phyloP scores from a whole-genome alignment of 2,797 vertebrate genomes.

The Aplochiton taeniatus region DNA sequence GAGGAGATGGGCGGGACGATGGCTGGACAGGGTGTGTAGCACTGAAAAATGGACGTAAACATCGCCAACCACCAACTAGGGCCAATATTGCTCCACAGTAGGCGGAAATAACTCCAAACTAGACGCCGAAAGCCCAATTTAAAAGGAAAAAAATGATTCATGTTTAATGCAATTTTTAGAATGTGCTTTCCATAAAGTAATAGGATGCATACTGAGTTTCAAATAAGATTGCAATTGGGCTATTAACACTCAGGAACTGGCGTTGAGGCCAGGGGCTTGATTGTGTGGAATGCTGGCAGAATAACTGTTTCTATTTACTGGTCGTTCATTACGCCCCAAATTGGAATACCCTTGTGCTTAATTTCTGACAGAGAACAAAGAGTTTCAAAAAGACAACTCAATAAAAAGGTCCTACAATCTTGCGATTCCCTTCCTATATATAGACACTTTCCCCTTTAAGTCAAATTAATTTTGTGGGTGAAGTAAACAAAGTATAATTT shows the following conservation, averaged over 20 bases:
- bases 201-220: conserved; percentile 59
- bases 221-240: conserved; percentile 66
- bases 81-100: conserved; percentile 55
- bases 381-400: conserved; percentile 25
- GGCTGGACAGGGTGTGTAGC: conserved; percentile 22
- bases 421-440: neutral
- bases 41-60: conserved; percentile 38
- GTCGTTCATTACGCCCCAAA: neutral
- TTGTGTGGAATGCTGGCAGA: conserved; percentile 29
- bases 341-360: neutral
- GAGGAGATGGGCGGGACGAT: neutral
- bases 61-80: conserved; percentile 39
- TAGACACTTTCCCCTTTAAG: too few species aligned
- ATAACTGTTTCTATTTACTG: conserved; percentile 17
- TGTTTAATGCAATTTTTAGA: conserved; percentile 47
- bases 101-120: conserved; percentile 48
- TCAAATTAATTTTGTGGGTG: too few species aligned
- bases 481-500: neutral
- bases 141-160: conserved; percentile 45
- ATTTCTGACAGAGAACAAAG: conserved; percentile 18
- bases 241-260: conserved; percentile 62
- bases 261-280: conserved; percentile 30
- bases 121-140: conserved; percentile 43
- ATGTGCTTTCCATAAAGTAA: conserved; percentile 67
- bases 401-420: conserved; percentile 8